Base-by-base conservation (phyloP, 2,888 invertebrate species). In the Cheilosia impressa region DNA sequence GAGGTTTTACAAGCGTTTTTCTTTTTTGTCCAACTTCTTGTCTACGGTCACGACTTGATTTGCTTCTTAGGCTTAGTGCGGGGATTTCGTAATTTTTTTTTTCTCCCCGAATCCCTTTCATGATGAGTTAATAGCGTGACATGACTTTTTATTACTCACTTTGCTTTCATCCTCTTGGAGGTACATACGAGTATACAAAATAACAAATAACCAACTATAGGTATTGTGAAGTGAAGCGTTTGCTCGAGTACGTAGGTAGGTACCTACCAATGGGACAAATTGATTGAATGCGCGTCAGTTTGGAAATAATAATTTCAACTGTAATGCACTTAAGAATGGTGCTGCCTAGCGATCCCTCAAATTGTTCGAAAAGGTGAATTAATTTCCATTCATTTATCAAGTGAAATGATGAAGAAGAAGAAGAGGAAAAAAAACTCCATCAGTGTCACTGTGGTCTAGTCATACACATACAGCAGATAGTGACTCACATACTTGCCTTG, bases 41-140 rank as follows among this genome's bases (percentile, higher is more conserved):
- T 58, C 31, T 71, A 65, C 58, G 72, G 78, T 79, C 72, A 79
- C 79, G 79, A 78, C 34, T 69, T 62, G 77, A 53, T 50, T 52
- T 47, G 50, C 50, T 50, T 73, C 66, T 53, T 62, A 34, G 45
- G 45, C 27, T 60, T 65, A 52, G 43, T 24, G 22, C 19, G 47
- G 17, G 47, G 34, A 31, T 63, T 52, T 71, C 47, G 22, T 19
- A 13, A 52, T 71, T 22, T 31, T 24, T 31, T 24, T 58, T 34
- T 57, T 57, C 47, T 22, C 13, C 10, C 13, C 13, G 15, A 22
- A 24, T 52, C 52, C 52, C 52, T 52, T 52, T 52, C 52, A 52
- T 52, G 52, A 52, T 52, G 52, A 85, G 81, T 85, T 85, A 85
- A 85, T 85, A 81, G 85, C 85, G 85, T 85, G 85, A 85, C 85